These are phyloP conservation scores for Cebuella pygmaea DNA, from an alignment of 2,797 vertebrate genomes.

Conservation along the genomic window DNA sequence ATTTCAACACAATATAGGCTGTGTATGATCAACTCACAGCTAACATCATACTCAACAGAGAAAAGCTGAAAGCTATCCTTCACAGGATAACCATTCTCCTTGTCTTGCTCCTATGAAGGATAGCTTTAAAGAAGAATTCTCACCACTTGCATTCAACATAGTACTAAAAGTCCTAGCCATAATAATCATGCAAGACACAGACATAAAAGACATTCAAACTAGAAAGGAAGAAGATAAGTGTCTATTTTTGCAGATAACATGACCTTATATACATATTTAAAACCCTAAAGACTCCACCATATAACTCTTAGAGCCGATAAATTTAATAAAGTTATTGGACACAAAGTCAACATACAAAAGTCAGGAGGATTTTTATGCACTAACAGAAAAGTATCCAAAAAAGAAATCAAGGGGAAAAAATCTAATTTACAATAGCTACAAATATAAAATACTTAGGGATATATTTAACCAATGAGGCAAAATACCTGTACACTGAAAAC, in stretches of 20 bases:
- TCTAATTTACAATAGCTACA: background rate
- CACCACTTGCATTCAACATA: background rate
- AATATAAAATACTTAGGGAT: background rate
- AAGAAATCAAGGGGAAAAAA: background rate
- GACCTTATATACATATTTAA: background rate
- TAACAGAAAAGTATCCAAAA: background rate
- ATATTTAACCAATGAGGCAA: background rate
- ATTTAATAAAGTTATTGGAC: background rate
- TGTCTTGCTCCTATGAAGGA: too few relatives aligned
- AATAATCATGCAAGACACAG: background rate
- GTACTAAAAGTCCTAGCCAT: background rate
- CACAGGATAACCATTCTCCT: background rate
- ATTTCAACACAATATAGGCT: background rate
- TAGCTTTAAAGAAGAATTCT: background rate
- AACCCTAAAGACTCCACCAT: background rate
- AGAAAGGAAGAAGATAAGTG: background rate
- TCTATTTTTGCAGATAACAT: background rate
- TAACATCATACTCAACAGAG: background rate
- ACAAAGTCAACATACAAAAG: background rate
- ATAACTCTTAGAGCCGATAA: background rate
- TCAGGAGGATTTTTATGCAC: background rate
- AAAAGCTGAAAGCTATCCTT: background rate
- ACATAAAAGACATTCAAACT: background rate
- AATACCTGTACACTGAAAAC: background rate
- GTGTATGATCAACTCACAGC: background rate